Conservation (phyloP, 2,797 vertebrate species). For the Limnodromus scolopaceus region DNA sequence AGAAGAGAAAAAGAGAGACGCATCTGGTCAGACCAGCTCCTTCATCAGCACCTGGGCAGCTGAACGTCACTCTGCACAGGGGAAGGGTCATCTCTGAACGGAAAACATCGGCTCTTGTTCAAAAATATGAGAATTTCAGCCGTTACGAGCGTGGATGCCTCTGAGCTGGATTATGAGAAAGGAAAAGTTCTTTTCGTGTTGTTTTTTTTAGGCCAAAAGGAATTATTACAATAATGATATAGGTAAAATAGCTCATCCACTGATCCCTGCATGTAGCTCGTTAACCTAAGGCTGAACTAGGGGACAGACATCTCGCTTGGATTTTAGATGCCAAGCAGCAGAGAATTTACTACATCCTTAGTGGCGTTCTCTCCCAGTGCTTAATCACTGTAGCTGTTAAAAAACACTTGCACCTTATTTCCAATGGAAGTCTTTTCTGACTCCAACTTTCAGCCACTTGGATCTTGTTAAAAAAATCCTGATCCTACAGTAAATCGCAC, state of each 20-base stretch:
- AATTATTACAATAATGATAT: not conserved
- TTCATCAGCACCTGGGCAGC: not conserved
- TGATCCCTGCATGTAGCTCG: not conserved
- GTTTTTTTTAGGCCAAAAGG: not conserved
- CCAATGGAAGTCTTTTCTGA: not conserved
- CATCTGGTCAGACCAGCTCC: not conserved
- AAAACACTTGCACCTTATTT: not conserved
- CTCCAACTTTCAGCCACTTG: conserved; percentile 21
- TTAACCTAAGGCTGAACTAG: not conserved
- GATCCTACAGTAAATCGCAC: not conserved
- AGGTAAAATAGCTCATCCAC: not conserved
- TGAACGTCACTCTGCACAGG: not conserved
- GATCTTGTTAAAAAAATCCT: not conserved
- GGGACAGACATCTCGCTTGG: not conserved
- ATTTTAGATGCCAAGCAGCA: not conserved
- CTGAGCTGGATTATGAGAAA: not conserved
- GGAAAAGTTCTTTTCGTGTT: not conserved
- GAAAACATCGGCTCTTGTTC: not conserved
- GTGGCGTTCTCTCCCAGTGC: not conserved
- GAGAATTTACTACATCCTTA: not conserved
- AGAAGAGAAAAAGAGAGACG: not conserved
- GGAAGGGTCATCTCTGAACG: not conserved
- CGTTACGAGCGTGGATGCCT: accelerated
- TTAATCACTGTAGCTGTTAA: not conserved
- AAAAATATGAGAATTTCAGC: not conserved